A percentile compares a stretch with the other conserved stretches of the same genome.
phyloP scores from a whole-genome alignment of 2,888 invertebrate genomes.

The Tachina grossa region DNA sequence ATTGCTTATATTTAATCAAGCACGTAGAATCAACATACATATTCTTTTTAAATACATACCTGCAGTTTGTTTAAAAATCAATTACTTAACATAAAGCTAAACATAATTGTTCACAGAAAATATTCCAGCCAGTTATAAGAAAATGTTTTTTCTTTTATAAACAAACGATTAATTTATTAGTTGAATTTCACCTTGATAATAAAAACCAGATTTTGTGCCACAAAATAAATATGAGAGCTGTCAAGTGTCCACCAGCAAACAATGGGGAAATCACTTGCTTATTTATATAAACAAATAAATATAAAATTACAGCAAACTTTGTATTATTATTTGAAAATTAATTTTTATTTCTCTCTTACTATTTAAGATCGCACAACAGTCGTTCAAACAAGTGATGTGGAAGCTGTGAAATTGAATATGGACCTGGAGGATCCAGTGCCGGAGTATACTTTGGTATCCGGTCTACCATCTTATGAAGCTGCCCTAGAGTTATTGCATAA shows the following conservation, averaged over 20 bases:
- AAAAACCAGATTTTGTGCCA: neutral
- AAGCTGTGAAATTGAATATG: constrained; percentile 79
- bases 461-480: constrained; percentile 86
- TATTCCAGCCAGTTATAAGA: neutral
- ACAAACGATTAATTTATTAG: neutral
- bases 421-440: constrained; percentile 85
- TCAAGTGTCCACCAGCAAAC: constrained; percentile 4
- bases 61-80: neutral
- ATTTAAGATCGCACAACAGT: constrained; percentile 75
- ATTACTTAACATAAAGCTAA: neutral
- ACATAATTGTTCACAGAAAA: neutral
- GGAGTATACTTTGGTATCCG: constrained; percentile 86
- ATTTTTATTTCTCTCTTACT: constrained; percentile 22
- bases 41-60: too few species aligned
- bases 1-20: neutral
- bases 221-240: constrained; percentile 14
- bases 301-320: neutral
- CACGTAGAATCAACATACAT: neutral
- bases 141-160: neutral
- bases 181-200: constrained; percentile 35
- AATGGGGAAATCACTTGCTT: neutral
- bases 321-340: neutral
- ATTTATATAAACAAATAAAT: neutral
- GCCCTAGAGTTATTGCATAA: constrained; percentile 85
- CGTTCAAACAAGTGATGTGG: constrained; percentile 75